phyloP scores from a whole-genome alignment of 2,888 invertebrate species.

The Boloria selene region DNA sequence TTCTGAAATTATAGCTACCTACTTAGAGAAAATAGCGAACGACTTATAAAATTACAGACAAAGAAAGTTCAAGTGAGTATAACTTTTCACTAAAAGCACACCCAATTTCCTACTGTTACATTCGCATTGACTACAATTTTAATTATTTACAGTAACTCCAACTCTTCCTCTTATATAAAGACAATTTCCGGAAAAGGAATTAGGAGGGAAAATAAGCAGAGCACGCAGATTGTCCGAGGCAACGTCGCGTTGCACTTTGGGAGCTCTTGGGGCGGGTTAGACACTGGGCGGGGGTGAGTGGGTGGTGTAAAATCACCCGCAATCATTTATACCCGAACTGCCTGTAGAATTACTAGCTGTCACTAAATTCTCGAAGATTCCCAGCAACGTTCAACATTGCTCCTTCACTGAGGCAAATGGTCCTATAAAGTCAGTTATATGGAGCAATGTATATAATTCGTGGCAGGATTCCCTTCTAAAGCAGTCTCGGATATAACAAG shows the following conservation, averaged over 20 bases:
- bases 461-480: conserved; percentile 31
- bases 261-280: conserved; percentile 61
- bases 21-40: no score
- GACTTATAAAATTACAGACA: no score
- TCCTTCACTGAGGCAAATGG: conserved; percentile 23
- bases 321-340: conserved; percentile 82
- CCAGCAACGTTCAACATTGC: conserved; percentile 35
- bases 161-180: conserved; percentile 75
- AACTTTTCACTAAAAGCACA: no score
- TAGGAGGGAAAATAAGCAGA: conserved; percentile 81
- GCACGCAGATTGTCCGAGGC: conserved; percentile 81
- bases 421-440: conserved; percentile 28
- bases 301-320: conserved; percentile 81
- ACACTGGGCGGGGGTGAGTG: conserved; percentile 55
- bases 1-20: no score
- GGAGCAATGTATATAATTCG: conserved; percentile 43
- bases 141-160: conserved; percentile 57
- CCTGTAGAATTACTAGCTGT: conserved; percentile 79
- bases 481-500: conserved; percentile 51
- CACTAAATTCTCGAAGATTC: conserved; percentile 66
- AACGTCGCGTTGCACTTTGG: conserved; percentile 78
- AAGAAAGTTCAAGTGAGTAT: no score
- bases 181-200: conserved; percentile 81
- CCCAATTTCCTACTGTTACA: no score
- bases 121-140: conserved; percentile 52